These are phyloP conservation scores for Acropternis orthonyx DNA, from an alignment of 2,797 vertebrate species.

Conservation along the genomic window DNA sequence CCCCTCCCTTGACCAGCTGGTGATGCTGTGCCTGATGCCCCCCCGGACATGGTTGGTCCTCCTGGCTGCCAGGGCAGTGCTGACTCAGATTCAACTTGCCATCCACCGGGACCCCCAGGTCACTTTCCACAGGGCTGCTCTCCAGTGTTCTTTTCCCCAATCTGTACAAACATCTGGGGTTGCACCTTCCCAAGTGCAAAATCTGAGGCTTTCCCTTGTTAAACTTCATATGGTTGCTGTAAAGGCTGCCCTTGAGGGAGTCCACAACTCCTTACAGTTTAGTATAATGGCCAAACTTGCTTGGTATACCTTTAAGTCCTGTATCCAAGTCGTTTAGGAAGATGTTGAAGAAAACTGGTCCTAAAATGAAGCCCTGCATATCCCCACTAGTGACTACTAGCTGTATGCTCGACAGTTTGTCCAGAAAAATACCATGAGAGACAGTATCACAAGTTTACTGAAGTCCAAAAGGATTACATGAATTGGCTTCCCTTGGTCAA, in stretches of 20 bases:
- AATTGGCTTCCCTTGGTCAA: not conserved
- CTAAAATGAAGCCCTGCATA: not conserved
- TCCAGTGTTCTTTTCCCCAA: too few species aligned
- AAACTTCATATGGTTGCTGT: not conserved
- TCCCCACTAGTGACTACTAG: not conserved
- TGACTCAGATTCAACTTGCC: not conserved
- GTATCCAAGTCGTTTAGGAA: not conserved
- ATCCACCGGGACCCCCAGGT: fast-evolving
- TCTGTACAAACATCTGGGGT: too few species aligned
- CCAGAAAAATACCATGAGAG: not conserved
- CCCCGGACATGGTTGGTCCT: fast-evolving
- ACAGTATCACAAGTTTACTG: not conserved
- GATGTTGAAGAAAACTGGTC: not conserved
- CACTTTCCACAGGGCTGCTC: not conserved
- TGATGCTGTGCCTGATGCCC: fast-evolving
- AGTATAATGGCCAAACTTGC: not conserved
- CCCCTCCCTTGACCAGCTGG: fast-evolving
- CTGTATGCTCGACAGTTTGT: not conserved
- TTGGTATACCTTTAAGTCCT: not conserved
- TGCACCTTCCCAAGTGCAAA: not conserved
- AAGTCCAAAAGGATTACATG: not conserved
- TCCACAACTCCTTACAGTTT: not conserved
- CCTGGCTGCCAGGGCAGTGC: not conserved
- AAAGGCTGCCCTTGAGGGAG: not conserved
- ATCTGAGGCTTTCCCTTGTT: not conserved